phyloP scores from a whole-genome alignment of 1,140 invertebrate genomes.

The Orius insidiosus region DNA sequence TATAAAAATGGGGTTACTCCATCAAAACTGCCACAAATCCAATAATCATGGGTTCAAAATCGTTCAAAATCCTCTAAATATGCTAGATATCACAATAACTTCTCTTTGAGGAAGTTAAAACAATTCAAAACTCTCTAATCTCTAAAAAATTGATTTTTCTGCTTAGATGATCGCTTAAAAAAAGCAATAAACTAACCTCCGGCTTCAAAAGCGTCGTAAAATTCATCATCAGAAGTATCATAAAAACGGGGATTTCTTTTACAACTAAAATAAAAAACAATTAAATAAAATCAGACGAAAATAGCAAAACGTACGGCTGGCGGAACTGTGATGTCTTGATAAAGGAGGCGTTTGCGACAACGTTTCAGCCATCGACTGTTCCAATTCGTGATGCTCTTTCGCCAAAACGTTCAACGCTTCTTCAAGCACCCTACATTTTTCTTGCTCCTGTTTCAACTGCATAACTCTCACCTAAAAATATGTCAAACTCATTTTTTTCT shows the following conservation, averaged over 20 bases:
- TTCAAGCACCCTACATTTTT: constrained; percentile 45
- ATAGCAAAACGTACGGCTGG: constrained; percentile 15
- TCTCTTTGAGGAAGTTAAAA: too few relatives aligned
- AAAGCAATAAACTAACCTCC: constrained; percentile 6
- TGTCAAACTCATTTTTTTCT: background rate
- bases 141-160: too few relatives aligned
- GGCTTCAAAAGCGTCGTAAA: constrained; percentile 37
- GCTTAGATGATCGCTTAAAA: too few relatives aligned
- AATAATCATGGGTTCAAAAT: too few relatives aligned
- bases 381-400: constrained; percentile 46
- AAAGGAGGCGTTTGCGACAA: constrained; percentile 20
- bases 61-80: too few relatives aligned
- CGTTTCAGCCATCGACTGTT: constrained; percentile 35
- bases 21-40: too few relatives aligned
- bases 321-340: constrained; percentile 8
- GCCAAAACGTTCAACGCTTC: constrained; percentile 47
- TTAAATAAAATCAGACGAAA: constrained; percentile 8
- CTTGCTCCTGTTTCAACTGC: constrained; percentile 28
- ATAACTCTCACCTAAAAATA: constrained; percentile 18
- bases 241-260: constrained; percentile 34
- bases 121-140: too few relatives aligned
- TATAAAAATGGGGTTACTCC: too few relatives aligned
- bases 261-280: constrained; percentile 24
- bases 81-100: too few relatives aligned
- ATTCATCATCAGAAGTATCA: constrained; percentile 48